Evolutionary conservation across 2,797 vertebrate species (phyloP), one percentile per base, ranked within the genome.

Genomic region (Schizothorax lantsangensis): DNA sequence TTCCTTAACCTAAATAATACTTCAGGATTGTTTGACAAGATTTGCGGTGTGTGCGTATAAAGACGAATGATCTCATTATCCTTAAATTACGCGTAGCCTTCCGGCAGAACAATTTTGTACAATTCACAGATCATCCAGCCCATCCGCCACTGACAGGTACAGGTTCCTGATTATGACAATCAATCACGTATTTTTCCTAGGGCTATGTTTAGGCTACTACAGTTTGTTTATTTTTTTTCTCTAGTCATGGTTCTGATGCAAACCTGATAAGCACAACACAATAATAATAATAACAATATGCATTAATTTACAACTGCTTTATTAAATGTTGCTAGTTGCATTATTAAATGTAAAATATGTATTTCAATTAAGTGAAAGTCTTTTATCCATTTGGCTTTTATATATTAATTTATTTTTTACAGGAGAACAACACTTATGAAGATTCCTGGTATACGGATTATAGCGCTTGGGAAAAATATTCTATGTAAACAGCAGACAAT

Each of bases 1-100:
- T 23, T 43, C 36, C n/a, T 66, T 72, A 38, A 36, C 17, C 38
- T 75, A 54, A 66, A 77, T 83, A 78, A n/a, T 64, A 14, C 23
- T 82, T 75, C 6, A 68, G 36, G 62, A 0, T 17, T 73, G n/a
- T 84, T 87, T 72, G 43, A 59, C 52, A 47, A 30, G n/a, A 80
- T 74, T 84, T 47, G 54, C 40, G 17, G 66, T 47, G 52, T 30
- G 19, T 49, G 57, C n/a, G 11, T 17, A 30, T 30, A 30, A 30
- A 36, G 57, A 77, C 26, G 17, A 33, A 86, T 80, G 45, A 40
- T 68, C 10, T 68, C 45, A 74, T 82, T 81, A 66, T 66, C 21
- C 26, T 66, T 49, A 86, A 81, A 86, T 81, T 81, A 79, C 47
- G 47, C 74, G n/a, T 57, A 79, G 64, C 84, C 75, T 69, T 69